Evolutionary conservation across 2,113 vertebrate species (phyloP).

Genomic region (Pseudorhombus dupliciocellatus): DNA sequence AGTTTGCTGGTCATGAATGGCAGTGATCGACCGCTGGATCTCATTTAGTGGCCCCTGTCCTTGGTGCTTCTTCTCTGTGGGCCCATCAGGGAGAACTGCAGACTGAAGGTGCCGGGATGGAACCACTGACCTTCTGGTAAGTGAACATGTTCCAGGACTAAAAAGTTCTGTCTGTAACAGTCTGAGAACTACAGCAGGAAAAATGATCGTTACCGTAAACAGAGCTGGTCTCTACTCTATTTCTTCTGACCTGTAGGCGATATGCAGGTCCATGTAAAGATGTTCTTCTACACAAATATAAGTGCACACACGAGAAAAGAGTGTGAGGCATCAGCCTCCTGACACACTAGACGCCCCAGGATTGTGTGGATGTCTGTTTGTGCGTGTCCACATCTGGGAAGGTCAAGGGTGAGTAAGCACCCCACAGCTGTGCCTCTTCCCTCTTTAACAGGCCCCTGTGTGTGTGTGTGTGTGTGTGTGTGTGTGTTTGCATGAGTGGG

Average conservation of each 20-base stretch:
- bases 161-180: not conserved
- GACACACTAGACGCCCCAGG: constrained; percentile 30
- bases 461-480: constrained; percentile 13
- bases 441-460: constrained; percentile 33
- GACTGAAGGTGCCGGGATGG: too few species aligned
- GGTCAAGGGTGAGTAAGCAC: constrained; percentile 66
- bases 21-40: not conserved
- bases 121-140: too few species aligned
- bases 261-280: not conserved
- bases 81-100: too few species aligned
- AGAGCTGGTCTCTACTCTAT: constrained; percentile 1
- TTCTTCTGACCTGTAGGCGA: not conserved
- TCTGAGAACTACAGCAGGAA: constrained; percentile 12
- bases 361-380: not conserved
- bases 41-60: too few species aligned
- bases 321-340: constrained; percentile 45
- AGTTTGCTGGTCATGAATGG: not conserved
- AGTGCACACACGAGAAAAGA: constrained; percentile 19
- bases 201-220: constrained; percentile 21
- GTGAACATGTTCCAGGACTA: not conserved
- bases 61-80: too few species aligned
- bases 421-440: constrained; percentile 58
- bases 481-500: constrained; percentile 17
- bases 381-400: constrained; percentile 33
- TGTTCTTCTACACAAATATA: not conserved